Percentiles rank a stretch among this genome's conserved stretches.
Evolutionary conservation across 2,888 invertebrate species (phyloP).

Genomic region (Platycnemis pennipes): DNA sequence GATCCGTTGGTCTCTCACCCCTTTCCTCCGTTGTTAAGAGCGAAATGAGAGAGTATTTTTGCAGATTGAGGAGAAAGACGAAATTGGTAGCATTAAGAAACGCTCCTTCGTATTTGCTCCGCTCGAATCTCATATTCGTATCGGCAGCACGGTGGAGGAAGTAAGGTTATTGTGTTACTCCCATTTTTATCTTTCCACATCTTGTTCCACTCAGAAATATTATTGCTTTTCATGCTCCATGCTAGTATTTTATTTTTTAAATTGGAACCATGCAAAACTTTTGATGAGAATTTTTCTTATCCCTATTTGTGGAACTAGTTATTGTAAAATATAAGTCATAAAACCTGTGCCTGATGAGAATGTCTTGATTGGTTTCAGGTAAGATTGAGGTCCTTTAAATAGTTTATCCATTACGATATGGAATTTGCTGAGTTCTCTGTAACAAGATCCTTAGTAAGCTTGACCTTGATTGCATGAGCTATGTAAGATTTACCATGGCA

Average conservation of each 20-base stretch:
- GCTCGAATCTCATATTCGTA: slow-evolving; percentile 6
- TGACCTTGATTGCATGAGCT: no score
- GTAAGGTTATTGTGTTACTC: slow-evolving; percentile 15
- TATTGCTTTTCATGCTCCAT: neutral
- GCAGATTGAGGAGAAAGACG: slow-evolving; percentile 2
- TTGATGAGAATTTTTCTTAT: neutral
- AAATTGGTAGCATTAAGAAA: slow-evolving; percentile 44
- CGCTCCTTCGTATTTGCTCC: slow-evolving; percentile 42
- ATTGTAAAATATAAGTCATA: neutral
- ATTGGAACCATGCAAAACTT: neutral
- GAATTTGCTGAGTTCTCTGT: no score
- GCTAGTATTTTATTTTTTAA: neutral
- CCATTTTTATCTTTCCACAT: neutral
- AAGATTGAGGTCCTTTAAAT: neutral
- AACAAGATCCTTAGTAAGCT: no score
- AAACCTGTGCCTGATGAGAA: neutral
- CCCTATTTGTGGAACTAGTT: neutral
- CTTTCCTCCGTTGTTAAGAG: slow-evolving; percentile 23
- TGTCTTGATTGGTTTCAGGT: neutral
- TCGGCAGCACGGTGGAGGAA: slow-evolving; percentile 11
- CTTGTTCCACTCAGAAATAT: neutral
- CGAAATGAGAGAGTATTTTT: neutral
- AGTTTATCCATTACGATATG: no score
- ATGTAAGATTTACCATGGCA: no score
- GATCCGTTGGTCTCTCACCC: slow-evolving; percentile 22